Evolutionary conservation across 2,888 invertebrate species (phyloP), one percentile per base, ranked within the genome.

Genomic region (Callyntrura guangdongensis): DNA sequence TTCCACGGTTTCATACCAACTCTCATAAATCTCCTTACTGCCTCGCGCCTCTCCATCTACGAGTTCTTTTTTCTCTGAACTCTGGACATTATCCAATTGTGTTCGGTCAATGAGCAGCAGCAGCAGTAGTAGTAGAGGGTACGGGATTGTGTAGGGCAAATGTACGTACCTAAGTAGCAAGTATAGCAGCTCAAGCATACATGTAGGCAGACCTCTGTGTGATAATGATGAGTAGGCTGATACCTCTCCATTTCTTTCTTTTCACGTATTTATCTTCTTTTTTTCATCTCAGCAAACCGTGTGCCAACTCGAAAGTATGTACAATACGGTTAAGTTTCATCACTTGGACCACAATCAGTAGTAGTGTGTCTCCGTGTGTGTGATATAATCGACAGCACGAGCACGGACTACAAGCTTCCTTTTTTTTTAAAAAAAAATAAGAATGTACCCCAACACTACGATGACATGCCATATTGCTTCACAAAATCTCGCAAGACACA

Each of bases 71-170:
- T 17, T 17, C 67, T 36, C 22, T 14, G 1, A 8, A 36, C 69
- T 74, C 81, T 87, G 87, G 87, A 87, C 87, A 81, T 67, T 79
- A 79, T 87, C 87, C 87, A 87, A 87, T 81, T 79, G 74, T 53
- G 79, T 22, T 81, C 56, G 56, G 79, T 81, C 67, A 87, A 79
- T 81, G 79, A 87, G 67, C 79, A 86, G 45, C 77, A 79, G 20
- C 22, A 36, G 2, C 45, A 6, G 59, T 45, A 36, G 69, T 14
- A 6, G 9, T 17, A 20, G 9, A 25, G 69, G 6, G 11, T 69
- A 11, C 9, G 1, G 61, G 22, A 77, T 53, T 25, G 17, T 45
- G 64, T 47, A 82, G 17, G 20, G 45, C 11, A 11, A 12, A n/a
- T n/a, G n/a, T n/a, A n/a, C n/a, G 49, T 12, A 25, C 27, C 27